Conservation (phyloP, 2,888 invertebrate genomes). For the Patella pellucida region DNA sequence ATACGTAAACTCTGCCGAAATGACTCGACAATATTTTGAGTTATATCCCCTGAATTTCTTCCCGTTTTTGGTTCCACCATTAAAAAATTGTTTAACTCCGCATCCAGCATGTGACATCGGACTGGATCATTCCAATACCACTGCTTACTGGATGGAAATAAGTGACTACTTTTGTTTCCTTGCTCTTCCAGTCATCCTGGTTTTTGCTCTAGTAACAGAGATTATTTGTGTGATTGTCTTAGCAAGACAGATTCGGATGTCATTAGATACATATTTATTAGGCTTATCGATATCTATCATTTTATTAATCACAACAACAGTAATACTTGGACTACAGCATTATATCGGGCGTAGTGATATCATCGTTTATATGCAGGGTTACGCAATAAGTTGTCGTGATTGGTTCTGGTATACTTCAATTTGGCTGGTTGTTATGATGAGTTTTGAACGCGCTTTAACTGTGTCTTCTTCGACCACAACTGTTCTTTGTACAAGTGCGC, state of each 20-base stretch:
- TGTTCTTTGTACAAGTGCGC: constrained; percentile 55
- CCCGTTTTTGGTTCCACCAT: constrained; percentile 51
- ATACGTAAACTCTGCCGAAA: too few relatives aligned
- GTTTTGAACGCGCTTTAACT: constrained; percentile 61
- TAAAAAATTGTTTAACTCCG: constrained; percentile 52
- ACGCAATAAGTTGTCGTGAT: constrained; percentile 58
- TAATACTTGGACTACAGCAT: constrained; percentile 52
- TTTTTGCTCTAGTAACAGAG: constrained; percentile 57
- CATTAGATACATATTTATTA: constrained; percentile 64
- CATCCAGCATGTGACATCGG: constrained; percentile 46
- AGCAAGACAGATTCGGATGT: constrained; percentile 54
- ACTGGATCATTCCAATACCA: constrained; percentile 33
- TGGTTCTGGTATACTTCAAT: constrained; percentile 66
- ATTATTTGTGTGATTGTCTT: constrained; percentile 62
- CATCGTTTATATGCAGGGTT: constrained; percentile 57
- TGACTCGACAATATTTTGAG: constrained; percentile 24
- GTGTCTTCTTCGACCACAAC: constrained; percentile 54
- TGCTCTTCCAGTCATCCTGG: constrained; percentile 58
- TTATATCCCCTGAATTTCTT: constrained; percentile 39
- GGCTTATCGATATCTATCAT: constrained; percentile 56
- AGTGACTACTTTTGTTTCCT: constrained; percentile 59
- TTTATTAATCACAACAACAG: constrained; percentile 51
- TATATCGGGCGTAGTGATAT: constrained; percentile 55
- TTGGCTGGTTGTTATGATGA: constrained; percentile 66
- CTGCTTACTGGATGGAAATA: constrained; percentile 54